phyloP scores from a whole-genome alignment of 2,888 invertebrate genomes.

The Matsumyia berberina region DNA sequence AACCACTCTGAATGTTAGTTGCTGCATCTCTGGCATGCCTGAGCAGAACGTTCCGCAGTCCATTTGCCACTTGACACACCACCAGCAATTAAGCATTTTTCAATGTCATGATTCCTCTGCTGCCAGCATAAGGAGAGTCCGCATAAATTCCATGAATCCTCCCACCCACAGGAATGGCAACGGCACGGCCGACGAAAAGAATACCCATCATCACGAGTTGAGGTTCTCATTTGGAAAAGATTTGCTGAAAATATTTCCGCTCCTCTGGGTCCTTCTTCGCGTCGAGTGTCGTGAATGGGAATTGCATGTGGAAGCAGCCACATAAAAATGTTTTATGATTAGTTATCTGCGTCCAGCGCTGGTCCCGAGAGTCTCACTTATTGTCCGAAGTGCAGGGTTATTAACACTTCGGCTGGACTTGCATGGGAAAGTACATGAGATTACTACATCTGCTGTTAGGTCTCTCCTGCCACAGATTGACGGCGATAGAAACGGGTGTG shows the following conservation, averaged over 20 bases:
- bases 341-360: conserved; percentile 64
- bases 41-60: conserved; percentile 61
- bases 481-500: too few relatives aligned
- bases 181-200: conserved; percentile 46
- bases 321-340: conserved; percentile 69
- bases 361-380: conserved; percentile 43
- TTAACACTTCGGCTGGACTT: conserved; percentile 70
- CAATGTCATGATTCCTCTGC: conserved; percentile 73
- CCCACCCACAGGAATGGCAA: conserved; percentile 35
- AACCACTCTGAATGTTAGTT: conserved; percentile 54
- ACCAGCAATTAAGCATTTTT: conserved; percentile 75
- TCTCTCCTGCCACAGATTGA: too few relatives aligned
- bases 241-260: conserved; percentile 61
- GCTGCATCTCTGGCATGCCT: conserved; percentile 40
- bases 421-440: conserved; percentile 49
- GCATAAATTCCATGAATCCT: conserved; percentile 62
- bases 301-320: conserved; percentile 18
- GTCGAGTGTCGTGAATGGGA: conserved; percentile 31
- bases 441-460: conserved; percentile 42
- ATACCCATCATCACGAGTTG: conserved; percentile 74
- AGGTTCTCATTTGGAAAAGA: conserved; percentile 70
- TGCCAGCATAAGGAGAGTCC: conserved; percentile 58
- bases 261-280: conserved; percentile 1
- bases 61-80: conserved; percentile 75
- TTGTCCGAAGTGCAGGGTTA: conserved; percentile 63